Base-by-base conservation (phyloP, 2,888 invertebrate species). In the Megastigmus dorsalis region DNA sequence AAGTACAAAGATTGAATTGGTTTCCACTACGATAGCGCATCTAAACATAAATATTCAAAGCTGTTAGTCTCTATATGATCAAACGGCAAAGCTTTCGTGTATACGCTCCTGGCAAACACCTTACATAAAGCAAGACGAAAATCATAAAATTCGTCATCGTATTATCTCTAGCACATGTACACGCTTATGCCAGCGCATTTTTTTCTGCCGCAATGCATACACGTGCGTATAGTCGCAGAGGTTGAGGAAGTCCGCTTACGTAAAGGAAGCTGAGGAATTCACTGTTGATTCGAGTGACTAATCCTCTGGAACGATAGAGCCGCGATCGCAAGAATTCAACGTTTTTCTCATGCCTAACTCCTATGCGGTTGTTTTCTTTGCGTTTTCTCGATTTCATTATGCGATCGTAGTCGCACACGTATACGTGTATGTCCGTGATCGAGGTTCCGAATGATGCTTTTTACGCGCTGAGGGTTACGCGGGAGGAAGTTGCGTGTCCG, bases 201-300 rank as follows among this genome's bases (percentile, higher is more conserved):
- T 28, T 50, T 10, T 20, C 3, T 23, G 10, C 7, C 26, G 33
- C 23, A 9, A n/a, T n/a, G n/a, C n/a, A n/a, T n/a, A n/a, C n/a
- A n/a, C n/a, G n/a, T n/a, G n/a, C n/a, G n/a, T n/a, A n/a, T n/a
- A n/a, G 20, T n/a, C 33, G 23, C 26, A 30, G 41, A 26, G 28
- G 38, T 43, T 26, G 28, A 63, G 45, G 48, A 65, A 65, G 48
- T 57, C 41, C 48, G 45, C 57, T 71, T 71, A 57, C 65, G 65
- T 65, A 71, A 71, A 63, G 52, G 50, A 60, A 41, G 30, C 41
- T 69, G 20, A 28, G 57, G 57, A 65, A 71, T 65, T 26, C 65
- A n/a, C 57, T 18, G 55, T 4, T 2, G 23, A 10, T 18, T 13
- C 15, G 26, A 41, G 38, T 48, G 23, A 70, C 18, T 57, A 67